A percentile compares a stretch with the other conserved stretches of the same genome.
phyloP scores from a whole-genome alignment of 2,113 vertebrate genomes.

The Falcunculus frontatus region DNA sequence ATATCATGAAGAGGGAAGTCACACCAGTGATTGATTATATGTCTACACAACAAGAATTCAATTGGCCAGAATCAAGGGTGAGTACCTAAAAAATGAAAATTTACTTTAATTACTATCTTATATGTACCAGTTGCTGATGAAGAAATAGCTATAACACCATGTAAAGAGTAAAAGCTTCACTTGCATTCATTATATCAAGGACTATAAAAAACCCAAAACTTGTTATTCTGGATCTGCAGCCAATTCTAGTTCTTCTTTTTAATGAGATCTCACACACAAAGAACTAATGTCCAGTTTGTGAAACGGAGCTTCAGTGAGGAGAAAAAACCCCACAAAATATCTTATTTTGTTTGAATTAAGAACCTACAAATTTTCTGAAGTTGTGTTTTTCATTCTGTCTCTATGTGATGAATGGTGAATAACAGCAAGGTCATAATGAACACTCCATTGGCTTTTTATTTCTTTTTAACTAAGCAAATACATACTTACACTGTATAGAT shows the following conservation, averaged over 20 bases:
- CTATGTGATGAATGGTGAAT: background rate
- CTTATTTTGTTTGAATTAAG: background rate
- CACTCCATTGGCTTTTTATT: background rate
- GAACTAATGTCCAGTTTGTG: background rate
- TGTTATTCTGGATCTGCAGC: background rate
- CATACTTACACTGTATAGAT: background rate
- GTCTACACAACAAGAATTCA: background rate
- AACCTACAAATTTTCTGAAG: background rate
- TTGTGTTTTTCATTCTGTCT: background rate
- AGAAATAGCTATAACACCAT: background rate
- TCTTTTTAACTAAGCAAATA: background rate
- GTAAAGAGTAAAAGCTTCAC: background rate
- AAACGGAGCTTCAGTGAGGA: background rate
- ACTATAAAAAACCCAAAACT: background rate
- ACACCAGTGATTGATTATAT: background rate
- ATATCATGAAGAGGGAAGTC: background rate
- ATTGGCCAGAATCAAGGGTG: background rate
- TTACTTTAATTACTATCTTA: background rate
- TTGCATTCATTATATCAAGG: background rate
- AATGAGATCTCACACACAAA: background rate
- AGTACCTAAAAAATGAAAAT: background rate
- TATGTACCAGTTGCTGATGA: background rate
- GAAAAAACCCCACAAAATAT: accelerated
- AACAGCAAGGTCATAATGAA: background rate
- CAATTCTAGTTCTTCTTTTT: background rate